Evolutionary conservation across 2,888 invertebrate genomes (phyloP), one percentile per base, ranked within the genome.

Genomic region (Cheilosia scutellata): DNA sequence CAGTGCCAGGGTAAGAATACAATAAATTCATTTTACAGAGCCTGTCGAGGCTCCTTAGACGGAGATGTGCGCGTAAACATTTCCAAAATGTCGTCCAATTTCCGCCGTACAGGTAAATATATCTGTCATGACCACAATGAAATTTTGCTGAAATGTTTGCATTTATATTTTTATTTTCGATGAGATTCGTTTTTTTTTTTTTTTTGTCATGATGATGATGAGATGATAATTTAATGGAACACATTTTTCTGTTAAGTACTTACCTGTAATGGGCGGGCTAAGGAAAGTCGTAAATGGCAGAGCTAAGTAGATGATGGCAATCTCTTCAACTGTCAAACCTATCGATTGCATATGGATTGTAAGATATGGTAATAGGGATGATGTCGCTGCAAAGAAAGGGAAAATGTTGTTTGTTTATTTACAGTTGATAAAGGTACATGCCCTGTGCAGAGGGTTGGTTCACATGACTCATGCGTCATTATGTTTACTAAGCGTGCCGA

Each of bases 321-420:
- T 96, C 93, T 98, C 97, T 89, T 96, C 96, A 88, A 97, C 95
- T 58, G 96, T 96, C 78, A 98, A 93, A 82, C 97, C 97, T 91
- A 97, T 95, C 90, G 96, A 92, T 92, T 96, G 96, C 97, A 98
- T 97, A 93, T 97, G 97, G 88, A 98, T 96, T 2, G 97, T 96
- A 90, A 98, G 93, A 92, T 97, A 98, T 0, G 98, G 97, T 77
- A 97, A 93, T 66, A 98, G 93, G 6, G 96, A 96, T 66, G 97
- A 96, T 42, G 96, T 96, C 65, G 96, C 97, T 96, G 91, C 33
- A 93, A 94, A 65, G 25, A 58, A 62, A 65, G 57, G 13, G 31
- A 40, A 49, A 44, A 49, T 20, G 2, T 74, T 58, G 29, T 72
- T 62, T 27, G 49, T 25, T 55, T 42, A 42, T 11, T 63, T 7